Percentiles rank a stretch among this genome's conserved stretches.
These are phyloP conservation scores for Reinhardtius hippoglossoides DNA, from an alignment of 2,113 vertebrate genomes.

Conservation along the genomic window DNA sequence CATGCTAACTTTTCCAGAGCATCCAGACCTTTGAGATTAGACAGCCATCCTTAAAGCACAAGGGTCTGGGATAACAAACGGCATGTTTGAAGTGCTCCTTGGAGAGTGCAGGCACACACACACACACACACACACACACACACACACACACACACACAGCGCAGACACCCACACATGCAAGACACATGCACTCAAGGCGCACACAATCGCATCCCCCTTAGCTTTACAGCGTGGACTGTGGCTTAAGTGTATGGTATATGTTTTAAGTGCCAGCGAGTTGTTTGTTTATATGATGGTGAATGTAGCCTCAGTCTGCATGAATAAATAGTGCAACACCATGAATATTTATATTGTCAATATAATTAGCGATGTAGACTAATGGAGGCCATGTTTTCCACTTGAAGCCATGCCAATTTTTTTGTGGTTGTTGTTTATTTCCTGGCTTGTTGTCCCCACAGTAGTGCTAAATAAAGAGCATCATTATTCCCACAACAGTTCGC, in stretches of 20 bases:
- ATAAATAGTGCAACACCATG: slow-evolving; percentile 80
- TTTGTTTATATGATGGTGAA: slow-evolving; percentile 75
- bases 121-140: slow-evolving; percentile 39
- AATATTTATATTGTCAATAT: slow-evolving; percentile 87
- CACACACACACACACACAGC: slow-evolving; percentile 31
- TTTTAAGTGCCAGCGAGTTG: slow-evolving; percentile 79
- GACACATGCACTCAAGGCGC: slow-evolving; percentile 41
- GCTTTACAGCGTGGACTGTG: slow-evolving; percentile 66
- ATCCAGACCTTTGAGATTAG: slow-evolving; percentile 80
- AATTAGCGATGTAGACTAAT: slow-evolving; percentile 84
- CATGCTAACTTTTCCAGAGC: slow-evolving; percentile 86
- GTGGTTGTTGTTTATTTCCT: slow-evolving; percentile 81
- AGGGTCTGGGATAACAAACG: slow-evolving; percentile 84
- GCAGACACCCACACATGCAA: slow-evolving; percentile 24
- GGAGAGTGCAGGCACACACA: slow-evolving; percentile 64
- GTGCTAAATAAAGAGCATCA: slow-evolving; percentile 81
- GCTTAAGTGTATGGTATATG: slow-evolving; percentile 79
- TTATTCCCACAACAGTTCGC: slow-evolving; percentile 73
- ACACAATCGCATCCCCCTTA: slow-evolving; percentile 64
- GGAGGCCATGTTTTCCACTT: slow-evolving; percentile 81
- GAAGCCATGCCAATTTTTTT: slow-evolving; percentile 77
- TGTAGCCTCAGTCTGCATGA: slow-evolving; percentile 75
- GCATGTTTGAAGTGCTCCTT: slow-evolving; percentile 85
- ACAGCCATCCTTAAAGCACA: slow-evolving; percentile 80
- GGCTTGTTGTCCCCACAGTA: slow-evolving; percentile 74